These are phyloP conservation scores for Scaptomyza cyrtandrae DNA, from an alignment of 2,888 invertebrate genomes.

Conservation along the genomic window DNA sequence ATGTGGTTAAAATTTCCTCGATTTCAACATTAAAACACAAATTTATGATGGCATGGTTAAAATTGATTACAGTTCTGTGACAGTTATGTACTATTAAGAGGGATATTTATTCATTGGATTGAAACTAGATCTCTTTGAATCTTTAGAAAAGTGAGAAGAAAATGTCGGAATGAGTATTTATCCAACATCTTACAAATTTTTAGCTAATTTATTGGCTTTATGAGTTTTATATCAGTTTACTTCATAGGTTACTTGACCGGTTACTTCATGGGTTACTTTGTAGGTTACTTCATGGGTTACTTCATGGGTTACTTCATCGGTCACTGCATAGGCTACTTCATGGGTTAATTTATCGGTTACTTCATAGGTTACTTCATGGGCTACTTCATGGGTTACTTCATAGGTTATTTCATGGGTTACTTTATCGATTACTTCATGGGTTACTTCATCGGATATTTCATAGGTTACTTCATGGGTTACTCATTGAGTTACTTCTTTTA, in stretches of 20 bases:
- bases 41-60: background rate
- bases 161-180: too few species aligned
- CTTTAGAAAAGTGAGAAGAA: too few species aligned
- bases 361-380: too few species aligned
- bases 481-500: background rate
- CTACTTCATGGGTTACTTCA: too few species aligned
- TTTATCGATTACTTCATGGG: background rate
- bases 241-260: too few species aligned
- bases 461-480: background rate
- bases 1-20: conserved; percentile 19
- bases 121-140: background rate
- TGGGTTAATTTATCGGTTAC: background rate
- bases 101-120: background rate
- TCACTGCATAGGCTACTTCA: background rate
- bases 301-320: too few species aligned
- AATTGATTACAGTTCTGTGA: background rate
- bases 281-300: too few species aligned
- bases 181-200: too few species aligned
- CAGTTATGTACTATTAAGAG: background rate
- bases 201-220: too few species aligned
- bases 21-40: conserved; percentile 9
- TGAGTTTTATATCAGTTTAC: too few species aligned
- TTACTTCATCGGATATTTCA: background rate
- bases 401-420: background rate
- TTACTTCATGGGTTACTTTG: too few species aligned